Conservation (phyloP, 1,140 invertebrate genomes). For the Drosophila auraria region DNA sequence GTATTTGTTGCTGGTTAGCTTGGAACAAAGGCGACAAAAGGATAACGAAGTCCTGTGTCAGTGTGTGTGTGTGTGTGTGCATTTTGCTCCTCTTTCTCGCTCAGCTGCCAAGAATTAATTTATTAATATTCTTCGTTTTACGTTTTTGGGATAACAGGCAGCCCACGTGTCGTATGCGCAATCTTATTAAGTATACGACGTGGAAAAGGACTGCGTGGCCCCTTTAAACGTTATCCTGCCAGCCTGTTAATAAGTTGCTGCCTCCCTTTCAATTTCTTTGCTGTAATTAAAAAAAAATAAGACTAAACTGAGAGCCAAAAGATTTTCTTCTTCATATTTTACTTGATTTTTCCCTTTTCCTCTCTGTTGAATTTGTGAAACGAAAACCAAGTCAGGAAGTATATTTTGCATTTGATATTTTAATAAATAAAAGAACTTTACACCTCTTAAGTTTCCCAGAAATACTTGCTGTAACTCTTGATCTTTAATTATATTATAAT, state of each 20-base stretch:
- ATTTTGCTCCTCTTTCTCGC: slow-evolving; percentile 17
- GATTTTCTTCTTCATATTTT: not conserved
- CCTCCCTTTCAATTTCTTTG: not conserved
- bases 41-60: slow-evolving; percentile 19
- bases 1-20: slow-evolving; percentile 24
- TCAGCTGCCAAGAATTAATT: slow-evolving; percentile 71
- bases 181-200: slow-evolving; percentile 45
- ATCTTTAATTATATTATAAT: not conserved
- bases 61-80: slow-evolving; percentile 15
- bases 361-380: not conserved
- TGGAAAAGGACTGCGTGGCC: slow-evolving; percentile 2
- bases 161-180: slow-evolving; percentile 46
- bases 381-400: not conserved
- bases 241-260: slow-evolving; percentile 43
- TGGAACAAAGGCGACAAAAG: slow-evolving; percentile 58
- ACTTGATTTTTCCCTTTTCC: too few species aligned
- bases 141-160: slow-evolving; percentile 8
- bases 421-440: not conserved
- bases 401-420: too few species aligned
- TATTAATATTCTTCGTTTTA: slow-evolving; percentile 63
- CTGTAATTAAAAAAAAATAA: slow-evolving; percentile 31
- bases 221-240: slow-evolving; percentile 23
- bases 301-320: not conserved
- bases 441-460: not conserved
- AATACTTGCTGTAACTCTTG: not conserved